These are phyloP conservation scores for Drosophila busckii DNA, from an alignment of 1,140 invertebrate genomes.

Conservation along the genomic window DNA sequence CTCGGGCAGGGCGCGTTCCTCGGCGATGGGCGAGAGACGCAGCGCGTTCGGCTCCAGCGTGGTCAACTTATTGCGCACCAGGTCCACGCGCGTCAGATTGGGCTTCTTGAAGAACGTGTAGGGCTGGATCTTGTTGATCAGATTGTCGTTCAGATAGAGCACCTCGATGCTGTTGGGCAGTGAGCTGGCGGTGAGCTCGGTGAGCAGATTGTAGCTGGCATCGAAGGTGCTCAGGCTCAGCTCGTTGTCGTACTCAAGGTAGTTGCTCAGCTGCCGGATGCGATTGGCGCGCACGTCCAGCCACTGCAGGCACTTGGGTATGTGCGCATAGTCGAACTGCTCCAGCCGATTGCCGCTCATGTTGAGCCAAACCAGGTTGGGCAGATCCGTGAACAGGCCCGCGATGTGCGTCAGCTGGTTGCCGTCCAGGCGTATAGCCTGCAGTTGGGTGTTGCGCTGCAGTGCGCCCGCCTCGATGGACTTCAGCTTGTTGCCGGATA, in stretches of 20 bases:
- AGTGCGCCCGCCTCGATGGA: slow-evolving; percentile 91
- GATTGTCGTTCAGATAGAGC: slow-evolving; percentile 91
- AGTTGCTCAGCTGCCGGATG: slow-evolving; percentile 92
- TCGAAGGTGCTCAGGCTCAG: slow-evolving; percentile 91
- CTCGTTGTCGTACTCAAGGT: slow-evolving; percentile 91
- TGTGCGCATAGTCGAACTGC: slow-evolving; percentile 94
- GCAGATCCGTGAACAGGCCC: slow-evolving; percentile 90
- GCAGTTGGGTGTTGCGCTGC: slow-evolving; percentile 89
- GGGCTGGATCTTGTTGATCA: slow-evolving; percentile 91
- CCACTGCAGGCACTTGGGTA: slow-evolving; percentile 93
- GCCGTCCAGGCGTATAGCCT: slow-evolving; percentile 92
- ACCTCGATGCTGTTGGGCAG: slow-evolving; percentile 93
- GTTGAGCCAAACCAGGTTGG: slow-evolving; percentile 93
- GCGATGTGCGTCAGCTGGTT: slow-evolving; percentile 92
- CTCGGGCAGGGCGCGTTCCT: slow-evolving; percentile 89
- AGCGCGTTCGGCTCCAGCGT: slow-evolving; percentile 92
- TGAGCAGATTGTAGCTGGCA: slow-evolving; percentile 90
- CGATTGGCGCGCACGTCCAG: slow-evolving; percentile 93
- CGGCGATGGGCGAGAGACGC: slow-evolving; percentile 88
- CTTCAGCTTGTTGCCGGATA: slow-evolving; percentile 92
- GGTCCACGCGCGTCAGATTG: slow-evolving; percentile 91
- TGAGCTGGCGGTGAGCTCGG: slow-evolving; percentile 90
- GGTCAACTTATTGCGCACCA: slow-evolving; percentile 91
- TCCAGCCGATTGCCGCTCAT: slow-evolving; percentile 93
- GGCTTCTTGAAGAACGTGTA: slow-evolving; percentile 96